Evolutionary conservation across 2,888 invertebrate species (phyloP).

Genomic region (Phlogophora meticulosa): DNA sequence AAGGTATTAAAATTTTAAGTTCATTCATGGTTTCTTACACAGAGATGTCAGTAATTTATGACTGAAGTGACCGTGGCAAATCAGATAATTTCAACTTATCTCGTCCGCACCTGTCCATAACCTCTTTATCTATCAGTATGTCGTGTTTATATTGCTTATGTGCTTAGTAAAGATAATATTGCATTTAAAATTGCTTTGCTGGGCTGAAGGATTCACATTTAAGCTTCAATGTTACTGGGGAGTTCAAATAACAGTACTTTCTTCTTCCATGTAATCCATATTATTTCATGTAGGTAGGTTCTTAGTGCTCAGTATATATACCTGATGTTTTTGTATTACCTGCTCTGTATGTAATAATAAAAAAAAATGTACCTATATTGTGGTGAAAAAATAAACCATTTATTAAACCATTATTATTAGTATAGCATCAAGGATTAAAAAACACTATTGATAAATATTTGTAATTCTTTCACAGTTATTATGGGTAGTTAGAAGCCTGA

Average conservation of each 20-base stretch:
- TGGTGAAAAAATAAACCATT: too few species aligned
- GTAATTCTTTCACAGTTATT: too few species aligned
- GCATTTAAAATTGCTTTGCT: conserved; percentile 1
- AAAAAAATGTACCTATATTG: too few species aligned
- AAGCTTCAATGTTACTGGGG: background rate
- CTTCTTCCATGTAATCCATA: too few species aligned
- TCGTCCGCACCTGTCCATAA: conserved; percentile 52
- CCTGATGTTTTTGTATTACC: too few species aligned
- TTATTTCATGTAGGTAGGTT: too few species aligned
- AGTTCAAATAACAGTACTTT: background rate
- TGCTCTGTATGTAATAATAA: too few species aligned
- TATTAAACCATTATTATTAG: too few species aligned
- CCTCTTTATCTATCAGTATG: conserved; percentile 50
- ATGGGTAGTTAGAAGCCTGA: too few species aligned
- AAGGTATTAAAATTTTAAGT: background rate
- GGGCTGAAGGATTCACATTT: background rate
- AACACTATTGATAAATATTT: too few species aligned
- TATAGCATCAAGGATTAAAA: background rate
- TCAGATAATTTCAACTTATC: conserved; percentile 48
- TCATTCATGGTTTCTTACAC: background rate
- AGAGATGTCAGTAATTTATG: background rate
- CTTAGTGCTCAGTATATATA: too few species aligned
- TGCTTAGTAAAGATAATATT: conserved; percentile 24
- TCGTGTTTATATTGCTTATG: conserved; percentile 2
- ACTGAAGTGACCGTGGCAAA: conserved; percentile 14